Evolutionary conservation across 2,113 vertebrate species (phyloP).

Genomic region (Grammomys surdaster): DNA sequence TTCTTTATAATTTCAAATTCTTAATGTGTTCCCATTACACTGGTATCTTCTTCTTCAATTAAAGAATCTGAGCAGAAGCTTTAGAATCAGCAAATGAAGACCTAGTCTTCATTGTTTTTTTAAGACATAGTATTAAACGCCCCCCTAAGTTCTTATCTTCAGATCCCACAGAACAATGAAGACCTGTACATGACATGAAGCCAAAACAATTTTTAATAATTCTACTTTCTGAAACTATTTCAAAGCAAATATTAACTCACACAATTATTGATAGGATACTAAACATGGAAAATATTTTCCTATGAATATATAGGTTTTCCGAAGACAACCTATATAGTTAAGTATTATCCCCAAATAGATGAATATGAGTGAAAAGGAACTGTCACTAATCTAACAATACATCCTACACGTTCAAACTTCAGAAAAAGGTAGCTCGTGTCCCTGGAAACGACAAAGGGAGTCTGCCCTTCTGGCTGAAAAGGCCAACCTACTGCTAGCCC

Average conservation of each 20-base stretch:
- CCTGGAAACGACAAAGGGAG: not conserved
- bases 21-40: not conserved
- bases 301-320: not conserved
- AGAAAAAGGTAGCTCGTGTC: not conserved
- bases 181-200: not conserved
- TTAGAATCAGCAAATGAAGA: slow-evolving; percentile 3
- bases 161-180: not conserved
- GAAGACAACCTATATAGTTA: not conserved
- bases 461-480: not conserved
- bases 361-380: not conserved
- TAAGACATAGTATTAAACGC: not conserved
- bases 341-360: not conserved
- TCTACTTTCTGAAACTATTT: not conserved
- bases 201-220: not conserved
- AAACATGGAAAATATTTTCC: not conserved
- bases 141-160: not conserved
- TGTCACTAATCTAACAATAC: not conserved
- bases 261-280: not conserved
- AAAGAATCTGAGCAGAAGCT: not conserved
- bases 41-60: not conserved
- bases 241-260: not conserved
- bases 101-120: not conserved
- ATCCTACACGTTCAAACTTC: not conserved
- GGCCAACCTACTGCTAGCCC: not conserved
- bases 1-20: slow-evolving; percentile 15